A percentile compares a stretch with the other conserved stretches of the same genome.
Evolutionary conservation across 2,888 invertebrate genomes (phyloP).

Genomic region (Lissocephala sabroskyi): DNA sequence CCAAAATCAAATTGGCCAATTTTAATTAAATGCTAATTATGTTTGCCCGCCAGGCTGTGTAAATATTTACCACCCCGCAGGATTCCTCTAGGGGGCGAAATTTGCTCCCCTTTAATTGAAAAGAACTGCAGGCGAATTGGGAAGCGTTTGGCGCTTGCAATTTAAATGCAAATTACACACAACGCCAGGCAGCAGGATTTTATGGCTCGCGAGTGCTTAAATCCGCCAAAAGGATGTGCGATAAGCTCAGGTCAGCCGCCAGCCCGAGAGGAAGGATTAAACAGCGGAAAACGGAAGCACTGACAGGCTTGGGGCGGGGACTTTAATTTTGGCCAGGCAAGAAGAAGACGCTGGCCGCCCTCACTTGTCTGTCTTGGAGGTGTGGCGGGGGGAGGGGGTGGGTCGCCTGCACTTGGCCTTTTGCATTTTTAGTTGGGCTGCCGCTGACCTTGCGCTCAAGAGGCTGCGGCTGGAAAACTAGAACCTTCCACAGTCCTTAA

Average conservation of each 20-base stretch:
- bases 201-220: slow-evolving; percentile 20
- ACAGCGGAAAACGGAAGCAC: no score
- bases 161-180: slow-evolving; percentile 61
- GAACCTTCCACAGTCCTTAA: no score
- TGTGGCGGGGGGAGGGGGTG: not conserved
- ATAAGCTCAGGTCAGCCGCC: slow-evolving; percentile 8
- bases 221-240: slow-evolving; percentile 13
- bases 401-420: no score
- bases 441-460: no score
- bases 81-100: slow-evolving; percentile 11
- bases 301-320: no score
- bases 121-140: slow-evolving; percentile 13
- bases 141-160: slow-evolving; percentile 23
- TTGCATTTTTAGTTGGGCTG: no score
- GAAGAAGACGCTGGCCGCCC: not conserved
- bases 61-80: slow-evolving; percentile 46
- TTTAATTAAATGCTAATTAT: slow-evolving; percentile 64
- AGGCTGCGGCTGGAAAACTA: no score
- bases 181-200: slow-evolving; percentile 20
- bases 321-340: no score
- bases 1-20: slow-evolving; percentile 55
- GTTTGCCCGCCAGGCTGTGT: slow-evolving; percentile 36
- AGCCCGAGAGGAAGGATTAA: slow-evolving; percentile 13
- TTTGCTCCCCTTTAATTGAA: slow-evolving; percentile 26
- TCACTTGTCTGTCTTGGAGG: no score